Percentiles rank a stretch among this genome's conserved stretches.
Evolutionary conservation across 2,113 vertebrate genomes (phyloP).

Genomic region (Perognathus longimembris): DNA sequence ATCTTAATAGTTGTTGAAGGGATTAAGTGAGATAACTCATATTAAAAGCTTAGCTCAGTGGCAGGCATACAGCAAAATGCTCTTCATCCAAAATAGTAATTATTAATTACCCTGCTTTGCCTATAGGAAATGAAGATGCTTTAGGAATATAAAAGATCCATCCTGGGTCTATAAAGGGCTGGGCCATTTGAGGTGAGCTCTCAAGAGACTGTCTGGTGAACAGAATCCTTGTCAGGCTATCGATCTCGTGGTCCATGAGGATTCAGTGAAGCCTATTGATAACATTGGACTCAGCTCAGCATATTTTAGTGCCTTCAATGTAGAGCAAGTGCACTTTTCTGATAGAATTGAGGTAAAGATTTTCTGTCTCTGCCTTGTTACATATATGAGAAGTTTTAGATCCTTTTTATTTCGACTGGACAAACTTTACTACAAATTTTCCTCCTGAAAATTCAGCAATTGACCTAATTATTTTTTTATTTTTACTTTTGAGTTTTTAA

Average conservation of each 20-base stretch:
- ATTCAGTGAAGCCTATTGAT: accelerated
- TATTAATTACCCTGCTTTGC: not conserved
- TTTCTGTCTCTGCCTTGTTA: not conserved
- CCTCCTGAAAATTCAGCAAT: too few species aligned
- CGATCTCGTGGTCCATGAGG: not conserved
- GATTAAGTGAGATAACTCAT: slow-evolving; percentile 3
- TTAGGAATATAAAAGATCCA: not conserved
- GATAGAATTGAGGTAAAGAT: not conserved
- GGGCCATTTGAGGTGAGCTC: accelerated
- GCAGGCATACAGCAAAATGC: not conserved
- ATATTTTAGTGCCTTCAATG: not conserved
- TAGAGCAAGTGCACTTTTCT: not conserved
- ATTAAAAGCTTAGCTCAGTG: not conserved
- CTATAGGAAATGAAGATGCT: not conserved
- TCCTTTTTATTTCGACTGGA: not conserved
- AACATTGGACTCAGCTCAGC: not conserved
- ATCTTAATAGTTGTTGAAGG: not conserved
- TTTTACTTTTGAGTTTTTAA: too few species aligned
- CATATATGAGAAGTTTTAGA: not conserved
- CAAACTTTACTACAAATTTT: too few species aligned
- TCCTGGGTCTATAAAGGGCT: not conserved
- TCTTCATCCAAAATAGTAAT: not conserved
- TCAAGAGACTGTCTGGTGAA: not conserved
- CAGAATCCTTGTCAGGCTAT: not conserved
- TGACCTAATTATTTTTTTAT: too few species aligned